These are phyloP conservation scores for Drosophila merina DNA, from an alignment of 2,888 invertebrate genomes.

Conservation along the genomic window DNA sequence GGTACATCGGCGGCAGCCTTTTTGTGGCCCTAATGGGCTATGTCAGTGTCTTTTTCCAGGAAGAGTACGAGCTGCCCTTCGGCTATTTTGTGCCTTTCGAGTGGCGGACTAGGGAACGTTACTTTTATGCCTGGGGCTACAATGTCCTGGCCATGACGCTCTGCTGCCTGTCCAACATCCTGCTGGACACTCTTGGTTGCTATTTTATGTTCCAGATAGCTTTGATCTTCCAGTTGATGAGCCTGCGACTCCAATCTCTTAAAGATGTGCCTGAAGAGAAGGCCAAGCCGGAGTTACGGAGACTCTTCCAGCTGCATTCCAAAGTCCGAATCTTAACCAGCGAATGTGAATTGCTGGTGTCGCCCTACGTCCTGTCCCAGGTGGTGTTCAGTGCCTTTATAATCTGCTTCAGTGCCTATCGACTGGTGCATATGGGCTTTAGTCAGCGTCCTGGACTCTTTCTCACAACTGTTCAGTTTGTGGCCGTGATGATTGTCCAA, in stretches of 20 bases:
- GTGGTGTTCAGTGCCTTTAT: conserved; percentile 75
- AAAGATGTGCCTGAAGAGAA: conserved; percentile 22
- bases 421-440: conserved; percentile 63
- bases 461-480: conserved; percentile 62
- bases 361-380: conserved; percentile 69
- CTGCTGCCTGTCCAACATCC: conserved; percentile 59
- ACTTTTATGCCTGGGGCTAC: conserved; percentile 70
- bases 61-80: conserved; percentile 67
- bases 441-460: conserved; percentile 53
- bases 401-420: conserved; percentile 77
- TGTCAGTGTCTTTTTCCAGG: conserved; percentile 47
- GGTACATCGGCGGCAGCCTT: conserved; percentile 47
- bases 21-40: conserved; percentile 40
- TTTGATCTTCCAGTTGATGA: conserved; percentile 65
- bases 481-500: conserved; percentile 72
- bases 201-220: conserved; percentile 75
- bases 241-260: conserved; percentile 60
- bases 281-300: conserved; percentile 41
- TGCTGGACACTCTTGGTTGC: conserved; percentile 73
- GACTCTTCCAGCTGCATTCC: conserved; percentile 47
- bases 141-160: conserved; percentile 64
- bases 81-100: conserved; percentile 79
- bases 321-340: conserved; percentile 37
- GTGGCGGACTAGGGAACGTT: conserved; percentile 54
- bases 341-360: conserved; percentile 62